A percentile compares a stretch with the other conserved stretches of the same genome.
Conservation (phyloP, 2,113 vertebrate genomes). For the Sinocyclocheilus grahami region DNA sequence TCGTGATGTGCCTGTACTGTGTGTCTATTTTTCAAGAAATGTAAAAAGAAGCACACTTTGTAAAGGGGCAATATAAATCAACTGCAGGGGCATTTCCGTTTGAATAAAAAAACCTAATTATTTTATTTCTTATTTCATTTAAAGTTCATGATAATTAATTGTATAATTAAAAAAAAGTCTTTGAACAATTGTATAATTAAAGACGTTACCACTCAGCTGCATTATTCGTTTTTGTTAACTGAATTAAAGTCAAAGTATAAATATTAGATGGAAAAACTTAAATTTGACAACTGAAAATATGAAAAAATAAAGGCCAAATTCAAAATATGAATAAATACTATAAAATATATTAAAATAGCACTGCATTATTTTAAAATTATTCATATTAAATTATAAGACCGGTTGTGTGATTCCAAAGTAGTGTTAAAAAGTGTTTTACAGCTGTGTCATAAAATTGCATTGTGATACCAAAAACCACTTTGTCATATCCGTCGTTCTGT, state of each 20-base stretch:
- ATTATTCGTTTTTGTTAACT: background rate
- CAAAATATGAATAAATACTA: background rate
- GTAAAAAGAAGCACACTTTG: background rate
- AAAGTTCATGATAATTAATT: background rate
- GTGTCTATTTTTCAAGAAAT: background rate
- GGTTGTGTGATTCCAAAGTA: background rate
- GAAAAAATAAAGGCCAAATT: background rate
- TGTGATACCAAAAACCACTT: background rate
- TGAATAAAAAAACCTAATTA: background rate
- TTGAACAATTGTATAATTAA: no score
- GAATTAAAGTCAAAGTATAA: background rate
- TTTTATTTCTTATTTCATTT: background rate
- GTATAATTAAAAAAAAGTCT: background rate
- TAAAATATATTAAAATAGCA: background rate
- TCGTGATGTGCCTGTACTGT: background rate
- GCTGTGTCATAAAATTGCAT: background rate
- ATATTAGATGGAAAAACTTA: background rate
- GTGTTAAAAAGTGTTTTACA: background rate
- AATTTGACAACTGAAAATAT: background rate
- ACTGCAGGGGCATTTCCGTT: background rate
- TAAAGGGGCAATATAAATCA: background rate
- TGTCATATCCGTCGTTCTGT: background rate
- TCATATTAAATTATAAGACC: background rate
- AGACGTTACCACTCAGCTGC: background rate
- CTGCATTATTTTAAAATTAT: background rate